A percentile compares a stretch with the other conserved stretches of the same genome.
Evolutionary conservation across 2,113 vertebrate genomes (phyloP).

Genomic region (Platysternon megacephalum): DNA sequence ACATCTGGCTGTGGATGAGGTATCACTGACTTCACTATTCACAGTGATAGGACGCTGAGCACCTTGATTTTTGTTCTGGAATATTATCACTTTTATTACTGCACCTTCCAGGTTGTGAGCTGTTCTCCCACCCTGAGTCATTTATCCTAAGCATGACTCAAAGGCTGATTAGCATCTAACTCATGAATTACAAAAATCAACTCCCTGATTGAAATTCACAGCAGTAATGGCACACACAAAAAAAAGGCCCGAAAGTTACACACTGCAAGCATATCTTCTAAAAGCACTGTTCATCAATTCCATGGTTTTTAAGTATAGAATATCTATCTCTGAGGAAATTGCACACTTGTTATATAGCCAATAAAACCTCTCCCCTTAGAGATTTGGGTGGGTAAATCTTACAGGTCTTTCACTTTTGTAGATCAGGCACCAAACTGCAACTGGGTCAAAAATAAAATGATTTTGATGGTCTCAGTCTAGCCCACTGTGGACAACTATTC

Average conservation of each 20-base stretch:
- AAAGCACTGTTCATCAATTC: neutral
- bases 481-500: neutral
- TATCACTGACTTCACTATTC: conserved; percentile 16
- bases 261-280: neutral
- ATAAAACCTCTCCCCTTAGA: neutral
- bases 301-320: neutral
- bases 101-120: conserved; percentile 48
- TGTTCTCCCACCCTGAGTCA: conserved; percentile 48
- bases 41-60: conserved; percentile 2
- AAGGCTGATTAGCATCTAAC: conserved; percentile 27
- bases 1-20: neutral
- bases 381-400: neutral
- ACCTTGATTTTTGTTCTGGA: conserved; percentile 33
- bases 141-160: conserved; percentile 49
- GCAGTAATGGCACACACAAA: neutral
- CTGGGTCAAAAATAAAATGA: accelerated
- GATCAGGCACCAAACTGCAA: neutral
- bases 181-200: conserved; percentile 49
- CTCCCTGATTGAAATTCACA: conserved; percentile 63
- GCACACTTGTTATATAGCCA: neutral
- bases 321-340: neutral
- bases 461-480: neutral
- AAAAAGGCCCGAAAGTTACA: conserved; percentile 32
- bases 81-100: conserved; percentile 41
- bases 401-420: neutral